Evolutionary conservation across 2,797 vertebrate genomes (phyloP).

Genomic region (Odontamblyopus lacepedii): DNA sequence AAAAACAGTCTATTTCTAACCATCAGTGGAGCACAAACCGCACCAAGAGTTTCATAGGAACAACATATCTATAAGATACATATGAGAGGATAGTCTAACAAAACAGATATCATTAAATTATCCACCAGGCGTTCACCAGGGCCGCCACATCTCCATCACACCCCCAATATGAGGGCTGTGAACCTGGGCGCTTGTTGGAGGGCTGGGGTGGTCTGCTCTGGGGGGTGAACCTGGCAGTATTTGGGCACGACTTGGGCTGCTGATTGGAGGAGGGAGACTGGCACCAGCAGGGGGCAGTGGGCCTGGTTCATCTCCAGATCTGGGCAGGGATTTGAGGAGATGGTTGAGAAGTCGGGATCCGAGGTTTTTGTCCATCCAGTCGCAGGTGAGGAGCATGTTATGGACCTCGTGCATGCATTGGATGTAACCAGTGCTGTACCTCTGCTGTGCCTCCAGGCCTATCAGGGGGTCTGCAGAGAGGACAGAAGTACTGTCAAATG

Average conservation of each 20-base stretch:
- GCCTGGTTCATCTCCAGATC: constrained; percentile 67
- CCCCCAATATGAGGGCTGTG: constrained; percentile 71
- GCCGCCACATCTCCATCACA: constrained; percentile 89
- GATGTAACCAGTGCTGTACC: constrained; percentile 90
- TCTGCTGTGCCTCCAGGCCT: constrained; percentile 84
- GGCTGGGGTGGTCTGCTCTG: constrained; percentile 29
- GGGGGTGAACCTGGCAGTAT: constrained; percentile 26
- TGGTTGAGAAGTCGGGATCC: constrained; percentile 87
- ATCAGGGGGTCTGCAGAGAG: constrained; percentile 71
- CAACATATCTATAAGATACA: constrained; percentile 97
- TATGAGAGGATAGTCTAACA: constrained; percentile 79
- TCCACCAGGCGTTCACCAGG: constrained; percentile 79
- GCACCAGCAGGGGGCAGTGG: constrained; percentile 40
- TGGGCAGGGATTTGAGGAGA: constrained; percentile 85
- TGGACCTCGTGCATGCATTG: constrained; percentile 92
- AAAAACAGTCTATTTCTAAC: constrained; percentile 40
- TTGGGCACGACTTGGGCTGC: not conserved
- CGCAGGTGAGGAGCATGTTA: constrained; percentile 87
- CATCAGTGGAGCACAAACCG: constrained; percentile 76
- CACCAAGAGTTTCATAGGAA: constrained; percentile 84
- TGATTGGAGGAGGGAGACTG: constrained; percentile 23
- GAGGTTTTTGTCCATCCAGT: constrained; percentile 91
- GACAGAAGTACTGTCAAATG: not conserved
- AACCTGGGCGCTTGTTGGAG: constrained; percentile 53
- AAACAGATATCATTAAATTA: constrained; percentile 27